These are phyloP conservation scores for Melanotaenia trifasciata DNA, from an alignment of 2,797 vertebrate species.

Conservation along the genomic window DNA sequence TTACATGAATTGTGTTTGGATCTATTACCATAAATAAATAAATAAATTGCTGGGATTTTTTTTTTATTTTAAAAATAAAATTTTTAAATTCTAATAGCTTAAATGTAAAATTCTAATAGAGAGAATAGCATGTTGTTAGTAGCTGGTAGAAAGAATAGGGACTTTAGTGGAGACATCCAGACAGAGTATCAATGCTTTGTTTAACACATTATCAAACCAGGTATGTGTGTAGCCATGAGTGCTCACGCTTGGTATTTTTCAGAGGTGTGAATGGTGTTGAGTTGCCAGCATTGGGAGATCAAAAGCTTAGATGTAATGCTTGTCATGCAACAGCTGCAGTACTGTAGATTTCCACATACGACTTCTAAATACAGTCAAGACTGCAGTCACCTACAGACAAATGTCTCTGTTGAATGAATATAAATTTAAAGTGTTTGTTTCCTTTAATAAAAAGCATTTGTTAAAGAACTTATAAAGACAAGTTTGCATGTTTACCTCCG, in stretches of 20 bases:
- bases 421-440: slow-evolving; percentile 10
- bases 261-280: slow-evolving; percentile 62
- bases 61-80: too few relatives aligned
- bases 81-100: too few relatives aligned
- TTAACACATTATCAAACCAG: slow-evolving; percentile 52
- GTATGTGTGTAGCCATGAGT: slow-evolving; percentile 13
- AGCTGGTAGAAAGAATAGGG: neutral
- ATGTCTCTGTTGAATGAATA: slow-evolving; percentile 7
- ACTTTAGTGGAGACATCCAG: slow-evolving; percentile 12
- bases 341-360: slow-evolving; percentile 50
- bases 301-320: slow-evolving; percentile 67
- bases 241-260: slow-evolving; percentile 41
- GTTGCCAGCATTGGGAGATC: slow-evolving; percentile 52
- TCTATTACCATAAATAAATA: too few relatives aligned
- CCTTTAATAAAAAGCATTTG: slow-evolving; percentile 36
- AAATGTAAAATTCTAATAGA: too few relatives aligned
- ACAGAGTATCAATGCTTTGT: slow-evolving; percentile 35
- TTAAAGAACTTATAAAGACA: neutral
- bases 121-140: neutral
- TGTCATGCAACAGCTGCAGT: slow-evolving; percentile 66
- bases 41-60: too few relatives aligned
- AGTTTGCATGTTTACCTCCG: slow-evolving; percentile 40
- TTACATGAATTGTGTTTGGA: too few relatives aligned
- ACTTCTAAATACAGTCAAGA: slow-evolving; percentile 33
- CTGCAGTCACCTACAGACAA: slow-evolving; percentile 2